These are phyloP conservation scores for Rotaria socialis DNA, from an alignment of 2,888 invertebrate species.

Conservation along the genomic window DNA sequence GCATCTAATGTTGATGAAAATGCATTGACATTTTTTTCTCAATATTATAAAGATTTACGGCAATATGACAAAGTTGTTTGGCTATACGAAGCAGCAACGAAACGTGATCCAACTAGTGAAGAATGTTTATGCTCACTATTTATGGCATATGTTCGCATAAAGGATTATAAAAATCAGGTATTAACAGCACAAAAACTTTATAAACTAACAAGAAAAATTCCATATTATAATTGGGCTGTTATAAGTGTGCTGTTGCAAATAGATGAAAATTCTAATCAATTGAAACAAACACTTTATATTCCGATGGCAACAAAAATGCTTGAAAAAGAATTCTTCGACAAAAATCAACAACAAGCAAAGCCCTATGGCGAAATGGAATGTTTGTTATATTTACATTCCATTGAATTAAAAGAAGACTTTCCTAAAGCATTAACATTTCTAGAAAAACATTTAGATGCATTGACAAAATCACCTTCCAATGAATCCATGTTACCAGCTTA, in stretches of 20 bases:
- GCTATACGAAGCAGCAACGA: slow-evolving; percentile 85
- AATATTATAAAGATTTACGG: slow-evolving; percentile 45
- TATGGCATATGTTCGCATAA: slow-evolving; percentile 85
- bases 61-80: slow-evolving; percentile 49
- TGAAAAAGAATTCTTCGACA: slow-evolving; percentile 77
- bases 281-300: slow-evolving; percentile 67
- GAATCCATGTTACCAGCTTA: slow-evolving; percentile 17
- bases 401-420: slow-evolving; percentile 33
- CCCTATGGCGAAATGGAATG: slow-evolving; percentile 8
- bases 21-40: slow-evolving; percentile 79
- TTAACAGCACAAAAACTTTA: slow-evolving; percentile 81
- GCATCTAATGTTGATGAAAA: slow-evolving; percentile 76
- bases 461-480: background rate
- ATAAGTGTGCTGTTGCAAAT: slow-evolving; percentile 94
- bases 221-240: slow-evolving; percentile 95
- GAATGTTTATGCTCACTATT: slow-evolving; percentile 87
- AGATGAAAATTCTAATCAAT: slow-evolving; percentile 47
- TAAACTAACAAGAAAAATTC: slow-evolving; percentile 80
- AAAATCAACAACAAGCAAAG: slow-evolving; percentile 62
- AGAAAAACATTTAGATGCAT: background rate
- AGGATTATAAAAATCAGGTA: slow-evolving; percentile 83
- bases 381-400: background rate
- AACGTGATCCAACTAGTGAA: slow-evolving; percentile 72
- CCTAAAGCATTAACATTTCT: background rate
- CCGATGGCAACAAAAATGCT: slow-evolving; percentile 89